These are phyloP conservation scores for Drosophila setosimentum DNA, from an alignment of 2,888 invertebrate species.

Conservation along the genomic window DNA sequence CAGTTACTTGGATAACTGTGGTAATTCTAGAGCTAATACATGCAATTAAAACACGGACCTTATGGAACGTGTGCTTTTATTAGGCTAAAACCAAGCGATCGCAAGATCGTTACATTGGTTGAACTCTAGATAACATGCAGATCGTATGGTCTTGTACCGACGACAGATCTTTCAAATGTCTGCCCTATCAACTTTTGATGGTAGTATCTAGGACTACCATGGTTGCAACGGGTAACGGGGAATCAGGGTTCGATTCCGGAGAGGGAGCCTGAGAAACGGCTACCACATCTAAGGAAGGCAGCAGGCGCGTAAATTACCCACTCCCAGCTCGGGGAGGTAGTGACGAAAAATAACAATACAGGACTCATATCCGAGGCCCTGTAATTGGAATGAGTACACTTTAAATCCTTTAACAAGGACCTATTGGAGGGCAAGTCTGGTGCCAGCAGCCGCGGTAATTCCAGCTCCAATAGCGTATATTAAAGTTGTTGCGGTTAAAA, in stretches of 20 bases:
- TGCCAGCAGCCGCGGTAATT: conserved; percentile 65
- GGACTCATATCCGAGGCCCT: conserved; percentile 57
- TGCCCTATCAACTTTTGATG: conserved; percentile 88
- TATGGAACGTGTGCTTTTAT: conserved; percentile 43
- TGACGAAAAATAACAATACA: conserved; percentile 89
- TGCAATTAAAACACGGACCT: conserved; percentile 41
- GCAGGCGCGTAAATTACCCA: conserved; percentile 85
- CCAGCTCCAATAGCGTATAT: conserved; percentile 86
- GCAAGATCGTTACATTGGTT: conserved; percentile 43
- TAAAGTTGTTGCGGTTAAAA: conserved; percentile 90
- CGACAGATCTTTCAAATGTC: conserved; percentile 88
- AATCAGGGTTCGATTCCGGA: conserved; percentile 89
- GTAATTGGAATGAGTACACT: conserved; percentile 64
- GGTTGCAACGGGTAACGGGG: conserved; percentile 90
- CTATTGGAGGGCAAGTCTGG: conserved; percentile 60
- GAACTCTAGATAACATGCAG: conserved; percentile 50
- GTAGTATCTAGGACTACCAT: conserved; percentile 89
- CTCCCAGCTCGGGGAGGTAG: conserved; percentile 85
- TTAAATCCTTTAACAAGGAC: conserved; percentile 61
- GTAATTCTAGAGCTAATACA: conserved; percentile 63
- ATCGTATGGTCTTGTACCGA: conserved; percentile 85
- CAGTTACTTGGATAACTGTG: conserved; percentile 60
- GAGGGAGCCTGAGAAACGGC: conserved; percentile 90
- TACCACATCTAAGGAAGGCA: conserved; percentile 88
- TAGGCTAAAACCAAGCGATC: conserved; percentile 53